A percentile compares a stretch with the other conserved stretches of the same genome.
These are phyloP conservation scores for Leiothrix lutea DNA, from an alignment of 2,113 vertebrate genomes.

Conservation along the genomic window DNA sequence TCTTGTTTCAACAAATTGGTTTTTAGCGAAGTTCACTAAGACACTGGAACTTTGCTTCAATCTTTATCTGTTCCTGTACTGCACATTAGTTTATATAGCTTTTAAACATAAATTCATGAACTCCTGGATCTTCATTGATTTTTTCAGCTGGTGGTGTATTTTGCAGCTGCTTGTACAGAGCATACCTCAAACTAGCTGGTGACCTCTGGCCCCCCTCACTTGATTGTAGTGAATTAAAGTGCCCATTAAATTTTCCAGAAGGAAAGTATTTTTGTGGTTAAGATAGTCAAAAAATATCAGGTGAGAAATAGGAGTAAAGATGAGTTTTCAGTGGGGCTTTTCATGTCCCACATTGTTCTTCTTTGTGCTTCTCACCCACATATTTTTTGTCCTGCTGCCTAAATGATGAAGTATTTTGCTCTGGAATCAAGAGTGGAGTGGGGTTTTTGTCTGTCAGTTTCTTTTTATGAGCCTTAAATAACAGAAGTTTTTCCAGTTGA, in stretches of 20 bases:
- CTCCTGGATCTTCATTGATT: not conserved
- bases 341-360: not conserved
- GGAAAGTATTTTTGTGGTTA: not conserved
- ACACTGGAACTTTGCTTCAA: not conserved
- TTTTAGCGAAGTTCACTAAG: not conserved
- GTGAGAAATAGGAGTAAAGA: not conserved
- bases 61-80: not conserved
- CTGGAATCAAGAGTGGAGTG: not conserved
- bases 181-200: not conserved
- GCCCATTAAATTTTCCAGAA: not conserved
- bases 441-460: not conserved
- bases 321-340: not conserved
- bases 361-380: not conserved
- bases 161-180: not conserved
- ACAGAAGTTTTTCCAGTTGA: not conserved
- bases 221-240: not conserved
- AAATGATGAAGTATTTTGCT: not conserved
- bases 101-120: not conserved
- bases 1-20: not conserved
- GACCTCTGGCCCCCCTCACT: not conserved
- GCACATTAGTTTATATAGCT: not conserved
- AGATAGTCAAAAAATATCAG: not conserved
- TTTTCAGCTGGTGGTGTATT: not conserved
- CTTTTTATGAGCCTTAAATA: not conserved
- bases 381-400: not conserved